These are phyloP conservation scores for Ashinkailepas kermadecensis DNA, from an alignment of 2,888 invertebrate genomes.

Conservation along the genomic window DNA sequence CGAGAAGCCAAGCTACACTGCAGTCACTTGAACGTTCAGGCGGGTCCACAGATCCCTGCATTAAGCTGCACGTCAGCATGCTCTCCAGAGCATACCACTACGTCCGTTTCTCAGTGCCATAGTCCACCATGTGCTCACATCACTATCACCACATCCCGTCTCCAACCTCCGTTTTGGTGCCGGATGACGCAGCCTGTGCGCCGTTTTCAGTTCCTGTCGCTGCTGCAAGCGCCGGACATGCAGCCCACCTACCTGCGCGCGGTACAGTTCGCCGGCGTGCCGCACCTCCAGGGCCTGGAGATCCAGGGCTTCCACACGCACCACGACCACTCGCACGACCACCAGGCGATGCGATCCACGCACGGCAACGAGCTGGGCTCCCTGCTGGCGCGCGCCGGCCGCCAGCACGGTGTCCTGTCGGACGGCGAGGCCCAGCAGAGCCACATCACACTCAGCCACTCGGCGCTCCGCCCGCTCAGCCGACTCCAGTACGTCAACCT, in stretches of 20 bases:
- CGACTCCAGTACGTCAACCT: background rate
- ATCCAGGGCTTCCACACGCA: conserved; percentile 12
- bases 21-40: too few relatives aligned
- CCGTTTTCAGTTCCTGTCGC: conserved; percentile 8
- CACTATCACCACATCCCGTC: too few relatives aligned
- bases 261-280: background rate
- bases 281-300: background rate
- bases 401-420: background rate
- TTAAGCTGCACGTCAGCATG: too few relatives aligned
- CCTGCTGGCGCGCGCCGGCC: conserved; percentile 11
- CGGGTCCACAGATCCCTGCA: too few relatives aligned
- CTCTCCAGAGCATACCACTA: too few relatives aligned
- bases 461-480: background rate
- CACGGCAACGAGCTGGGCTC: background rate
- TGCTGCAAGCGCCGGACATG: conserved; percentile 15
- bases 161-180: too few relatives aligned
- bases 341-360: background rate
- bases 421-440: too few relatives aligned
- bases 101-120: too few relatives aligned
- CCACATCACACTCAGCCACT: background rate
- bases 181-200: too few relatives aligned
- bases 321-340: background rate
- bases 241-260: background rate
- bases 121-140: too few relatives aligned
- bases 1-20: too few relatives aligned